These are phyloP conservation scores for Microcebus jonahi DNA, from an alignment of 2,113 vertebrate genomes.

Conservation along the genomic window DNA sequence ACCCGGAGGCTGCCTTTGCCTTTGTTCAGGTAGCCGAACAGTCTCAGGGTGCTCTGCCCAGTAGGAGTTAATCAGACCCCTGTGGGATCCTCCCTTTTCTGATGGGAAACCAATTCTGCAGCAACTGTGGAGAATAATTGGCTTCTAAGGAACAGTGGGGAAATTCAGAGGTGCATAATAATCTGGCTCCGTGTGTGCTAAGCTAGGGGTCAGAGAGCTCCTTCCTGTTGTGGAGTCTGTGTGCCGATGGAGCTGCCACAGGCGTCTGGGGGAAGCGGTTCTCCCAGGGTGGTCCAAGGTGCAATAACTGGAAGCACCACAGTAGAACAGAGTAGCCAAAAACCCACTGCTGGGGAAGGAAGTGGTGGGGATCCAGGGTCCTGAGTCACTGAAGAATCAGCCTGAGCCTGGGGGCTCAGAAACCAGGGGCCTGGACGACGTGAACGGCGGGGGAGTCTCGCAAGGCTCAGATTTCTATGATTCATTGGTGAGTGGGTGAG, in stretches of 20 bases:
- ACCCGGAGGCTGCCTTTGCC: neutral
- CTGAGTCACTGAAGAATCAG: constrained; percentile 59
- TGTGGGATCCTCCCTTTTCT: neutral
- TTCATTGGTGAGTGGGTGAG: constrained; percentile 70
- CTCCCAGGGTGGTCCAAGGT: neutral
- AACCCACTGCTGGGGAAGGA: constrained; percentile 56
- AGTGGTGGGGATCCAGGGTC: constrained; percentile 23
- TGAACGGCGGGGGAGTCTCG: neutral
- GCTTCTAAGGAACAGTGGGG: neutral
- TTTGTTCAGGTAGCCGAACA: neutral
- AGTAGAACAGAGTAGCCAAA: constrained; percentile 1
- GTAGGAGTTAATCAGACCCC: neutral
- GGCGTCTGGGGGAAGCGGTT: neutral
- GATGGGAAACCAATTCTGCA: neutral
- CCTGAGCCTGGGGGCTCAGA: neutral
- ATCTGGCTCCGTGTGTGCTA: neutral
- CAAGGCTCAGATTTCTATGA: constrained; percentile 67
- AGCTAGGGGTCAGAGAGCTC: neutral
- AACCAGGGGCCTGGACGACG: neutral
- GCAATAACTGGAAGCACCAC: constrained; percentile 9
- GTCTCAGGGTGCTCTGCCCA: neutral
- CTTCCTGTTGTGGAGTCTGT: neutral
- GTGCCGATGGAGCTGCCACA: neutral
- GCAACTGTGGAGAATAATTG: neutral
- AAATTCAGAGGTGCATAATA: neutral